A percentile compares a stretch with the other conserved stretches of the same genome.
Evolutionary conservation across 2,797 vertebrate genomes (phyloP).

Genomic region (Huso huso): DNA sequence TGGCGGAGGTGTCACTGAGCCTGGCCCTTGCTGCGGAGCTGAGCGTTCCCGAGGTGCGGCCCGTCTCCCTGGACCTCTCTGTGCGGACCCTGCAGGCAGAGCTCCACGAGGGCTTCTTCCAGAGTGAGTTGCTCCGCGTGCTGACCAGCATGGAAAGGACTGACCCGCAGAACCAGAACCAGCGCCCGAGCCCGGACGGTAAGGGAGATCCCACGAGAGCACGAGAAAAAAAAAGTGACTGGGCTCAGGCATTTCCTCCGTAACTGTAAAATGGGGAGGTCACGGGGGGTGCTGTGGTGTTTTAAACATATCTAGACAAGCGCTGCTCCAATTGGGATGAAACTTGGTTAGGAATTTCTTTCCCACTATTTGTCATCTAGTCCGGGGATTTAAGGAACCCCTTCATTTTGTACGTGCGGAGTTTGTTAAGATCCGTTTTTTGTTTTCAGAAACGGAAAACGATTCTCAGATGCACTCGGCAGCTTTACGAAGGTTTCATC

Average conservation of each 20-base stretch:
- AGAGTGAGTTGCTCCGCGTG: slow-evolving; percentile 62
- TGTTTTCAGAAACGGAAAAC: slow-evolving; percentile 33
- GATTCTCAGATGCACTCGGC: slow-evolving; percentile 46
- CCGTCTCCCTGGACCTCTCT: slow-evolving; percentile 57
- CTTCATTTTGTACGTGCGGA: too few species aligned
- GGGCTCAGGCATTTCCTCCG: neutral
- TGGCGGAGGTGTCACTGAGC: slow-evolving; percentile 81
- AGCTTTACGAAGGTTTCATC: slow-evolving; percentile 48
- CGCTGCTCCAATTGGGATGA: too few species aligned
- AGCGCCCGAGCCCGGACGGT: neutral
- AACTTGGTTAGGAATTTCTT: too few species aligned
- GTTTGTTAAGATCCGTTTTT: neutral
- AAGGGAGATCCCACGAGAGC: neutral
- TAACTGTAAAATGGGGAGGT: too few species aligned
- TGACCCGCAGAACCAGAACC: neutral
- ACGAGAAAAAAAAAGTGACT: neutral
- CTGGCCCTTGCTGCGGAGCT: slow-evolving; percentile 75
- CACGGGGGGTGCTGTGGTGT: too few species aligned
- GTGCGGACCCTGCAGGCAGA: slow-evolving; percentile 77
- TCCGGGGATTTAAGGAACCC: too few species aligned
- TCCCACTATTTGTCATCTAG: too few species aligned
- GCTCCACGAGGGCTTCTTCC: slow-evolving; percentile 86
- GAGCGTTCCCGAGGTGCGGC: slow-evolving; percentile 57
- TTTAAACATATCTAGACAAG: too few species aligned
- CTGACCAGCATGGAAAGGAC: slow-evolving; percentile 16